These are phyloP conservation scores for Tridacna crocea DNA, from an alignment of 2,888 invertebrate species.

Conservation along the genomic window DNA sequence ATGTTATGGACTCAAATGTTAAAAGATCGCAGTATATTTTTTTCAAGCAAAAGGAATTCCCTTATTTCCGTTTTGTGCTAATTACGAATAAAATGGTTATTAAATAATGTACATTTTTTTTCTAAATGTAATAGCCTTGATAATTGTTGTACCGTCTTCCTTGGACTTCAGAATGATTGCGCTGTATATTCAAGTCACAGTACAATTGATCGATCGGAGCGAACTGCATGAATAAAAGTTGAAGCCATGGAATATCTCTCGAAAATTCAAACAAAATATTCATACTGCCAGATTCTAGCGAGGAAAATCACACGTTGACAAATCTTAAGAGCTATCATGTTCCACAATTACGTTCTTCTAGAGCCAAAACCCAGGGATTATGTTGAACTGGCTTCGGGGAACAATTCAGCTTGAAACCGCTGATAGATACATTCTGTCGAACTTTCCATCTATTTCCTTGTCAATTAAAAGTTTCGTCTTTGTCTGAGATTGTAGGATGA, in stretches of 20 bases:
- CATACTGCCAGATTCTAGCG: background rate
- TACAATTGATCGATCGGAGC: background rate
- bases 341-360: constrained; percentile 57
- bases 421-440: constrained; percentile 64
- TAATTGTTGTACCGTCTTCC: too few species aligned
- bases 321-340: constrained; percentile 52
- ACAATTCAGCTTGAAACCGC: constrained; percentile 54
- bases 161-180: too few species aligned
- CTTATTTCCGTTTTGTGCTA: too few species aligned
- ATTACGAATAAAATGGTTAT: too few species aligned
- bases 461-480: constrained; percentile 62
- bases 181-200: too few species aligned
- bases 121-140: too few species aligned
- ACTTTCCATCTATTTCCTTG: constrained; percentile 63
- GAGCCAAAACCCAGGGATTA: constrained; percentile 48
- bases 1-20: too few species aligned
- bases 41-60: too few species aligned
- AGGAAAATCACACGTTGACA: constrained; percentile 53
- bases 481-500: constrained; percentile 62
- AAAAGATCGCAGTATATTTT: too few species aligned
- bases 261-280: background rate
- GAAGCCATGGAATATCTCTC: background rate
- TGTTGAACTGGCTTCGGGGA: constrained; percentile 58
- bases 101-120: too few species aligned
- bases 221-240: background rate